A percentile compares a stretch with the other conserved stretches of the same genome.
These are phyloP conservation scores for Noctua janthina DNA, from an alignment of 2,888 invertebrate genomes.

Conservation along the genomic window DNA sequence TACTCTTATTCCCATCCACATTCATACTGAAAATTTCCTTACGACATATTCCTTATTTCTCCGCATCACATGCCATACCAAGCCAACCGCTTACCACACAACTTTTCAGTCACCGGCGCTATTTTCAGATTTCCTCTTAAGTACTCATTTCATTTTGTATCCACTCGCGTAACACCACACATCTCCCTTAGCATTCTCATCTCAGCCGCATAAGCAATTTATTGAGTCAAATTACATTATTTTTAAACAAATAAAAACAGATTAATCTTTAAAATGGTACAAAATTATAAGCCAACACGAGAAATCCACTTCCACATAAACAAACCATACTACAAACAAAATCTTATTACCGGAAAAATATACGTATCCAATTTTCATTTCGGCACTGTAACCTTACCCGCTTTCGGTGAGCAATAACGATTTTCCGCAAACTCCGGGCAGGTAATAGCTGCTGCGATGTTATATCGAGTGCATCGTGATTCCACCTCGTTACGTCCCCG, in stretches of 20 bases:
- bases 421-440: slow-evolving; percentile 80
- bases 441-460: slow-evolving; percentile 79
- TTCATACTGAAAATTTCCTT: too few relatives aligned
- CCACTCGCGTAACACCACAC: too few relatives aligned
- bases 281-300: neutral
- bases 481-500: slow-evolving; percentile 72
- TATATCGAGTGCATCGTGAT: slow-evolving; percentile 79
- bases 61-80: too few relatives aligned
- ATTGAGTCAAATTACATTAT: too few relatives aligned
- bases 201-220: too few relatives aligned
- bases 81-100: neutral
- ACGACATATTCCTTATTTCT: too few relatives aligned
- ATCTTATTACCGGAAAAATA: slow-evolving; percentile 16
- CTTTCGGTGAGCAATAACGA: slow-evolving; percentile 78
- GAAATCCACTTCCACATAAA: neutral
- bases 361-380: slow-evolving; percentile 31
- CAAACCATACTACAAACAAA: neutral
- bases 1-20: too few relatives aligned
- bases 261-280: too few relatives aligned
- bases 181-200: too few relatives aligned
- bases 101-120: neutral
- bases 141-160: neutral
- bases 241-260: too few relatives aligned
- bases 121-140: neutral
- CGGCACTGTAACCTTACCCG: slow-evolving; percentile 51